Conservation (phyloP, 2,888 invertebrate genomes). For the Drosophila conformis region DNA sequence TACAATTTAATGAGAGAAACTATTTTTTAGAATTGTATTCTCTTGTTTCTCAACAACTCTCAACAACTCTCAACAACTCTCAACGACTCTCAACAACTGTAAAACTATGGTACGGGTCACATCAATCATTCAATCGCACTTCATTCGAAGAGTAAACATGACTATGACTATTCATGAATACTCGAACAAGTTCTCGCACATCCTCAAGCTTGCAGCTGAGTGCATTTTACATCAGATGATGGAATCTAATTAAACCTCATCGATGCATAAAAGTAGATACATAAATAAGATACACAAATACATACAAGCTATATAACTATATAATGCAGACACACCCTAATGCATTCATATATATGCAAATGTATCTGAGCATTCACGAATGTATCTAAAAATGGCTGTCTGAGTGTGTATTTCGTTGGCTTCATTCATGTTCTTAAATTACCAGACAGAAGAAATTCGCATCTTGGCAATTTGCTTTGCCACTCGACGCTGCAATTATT, state of each 20-base stretch:
- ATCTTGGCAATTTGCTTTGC: slow-evolving; percentile 42
- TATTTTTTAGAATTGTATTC: neutral
- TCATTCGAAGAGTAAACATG: slow-evolving; percentile 32
- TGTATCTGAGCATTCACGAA: slow-evolving; percentile 4
- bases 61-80: neutral
- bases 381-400: slow-evolving; percentile 43
- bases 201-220: slow-evolving; percentile 32
- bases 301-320: neutral
- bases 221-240: slow-evolving; percentile 66
- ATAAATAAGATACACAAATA: slow-evolving; percentile 22
- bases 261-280: slow-evolving; percentile 75
- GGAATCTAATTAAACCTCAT: slow-evolving; percentile 81
- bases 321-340: neutral
- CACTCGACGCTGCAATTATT: slow-evolving; percentile 53
- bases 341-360: slow-evolving; percentile 25
- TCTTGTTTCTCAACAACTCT: neutral
- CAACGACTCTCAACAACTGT: neutral
- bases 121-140: slow-evolving; percentile 3
- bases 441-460: slow-evolving; percentile 48
- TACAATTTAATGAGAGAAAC: neutral
- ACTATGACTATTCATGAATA: slow-evolving; percentile 28
- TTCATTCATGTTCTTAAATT: slow-evolving; percentile 69
- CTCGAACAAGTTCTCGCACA: slow-evolving; percentile 3
- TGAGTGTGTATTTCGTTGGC: slow-evolving; percentile 27
- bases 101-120: slow-evolving; percentile 3